These are phyloP conservation scores for Cyrtonyx montezumae DNA, from an alignment of 2,113 vertebrate genomes.

Conservation along the genomic window DNA sequence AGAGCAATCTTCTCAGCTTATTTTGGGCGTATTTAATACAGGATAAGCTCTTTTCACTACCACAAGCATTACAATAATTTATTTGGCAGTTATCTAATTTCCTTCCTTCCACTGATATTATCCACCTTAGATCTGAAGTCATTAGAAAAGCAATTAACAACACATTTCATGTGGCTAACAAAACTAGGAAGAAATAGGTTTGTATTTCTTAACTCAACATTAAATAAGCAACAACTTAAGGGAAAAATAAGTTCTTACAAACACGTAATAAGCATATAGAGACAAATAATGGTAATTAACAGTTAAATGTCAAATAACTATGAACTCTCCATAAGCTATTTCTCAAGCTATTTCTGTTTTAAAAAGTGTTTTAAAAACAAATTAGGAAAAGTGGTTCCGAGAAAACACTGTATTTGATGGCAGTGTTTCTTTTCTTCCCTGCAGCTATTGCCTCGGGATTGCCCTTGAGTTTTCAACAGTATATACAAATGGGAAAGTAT, in stretches of 20 bases:
- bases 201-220: neutral
- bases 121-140: neutral
- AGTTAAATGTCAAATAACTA: neutral
- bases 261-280: neutral
- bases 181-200: constrained; percentile 14
- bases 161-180: neutral
- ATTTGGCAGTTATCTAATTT: constrained; percentile 21
- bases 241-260: constrained; percentile 1
- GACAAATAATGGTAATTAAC: constrained; percentile 8
- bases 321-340: neutral
- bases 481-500: neutral
- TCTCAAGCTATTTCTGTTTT: neutral
- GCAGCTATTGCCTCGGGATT: neutral
- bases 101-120: constrained; percentile 13
- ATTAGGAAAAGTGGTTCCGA: neutral
- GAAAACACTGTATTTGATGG: neutral
- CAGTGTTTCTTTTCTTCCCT: neutral
- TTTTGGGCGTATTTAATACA: neutral
- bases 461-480: neutral
- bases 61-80: neutral
- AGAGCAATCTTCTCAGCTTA: neutral
- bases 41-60: neutral
- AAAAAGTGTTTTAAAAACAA: neutral
- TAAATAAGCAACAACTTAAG: neutral
- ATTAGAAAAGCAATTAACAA: constrained; percentile 22